A percentile compares a stretch with the other conserved stretches of the same genome.
phyloP scores from a whole-genome alignment of 2,113 vertebrate genomes.

The Lycocorax pyrrhopterus region DNA sequence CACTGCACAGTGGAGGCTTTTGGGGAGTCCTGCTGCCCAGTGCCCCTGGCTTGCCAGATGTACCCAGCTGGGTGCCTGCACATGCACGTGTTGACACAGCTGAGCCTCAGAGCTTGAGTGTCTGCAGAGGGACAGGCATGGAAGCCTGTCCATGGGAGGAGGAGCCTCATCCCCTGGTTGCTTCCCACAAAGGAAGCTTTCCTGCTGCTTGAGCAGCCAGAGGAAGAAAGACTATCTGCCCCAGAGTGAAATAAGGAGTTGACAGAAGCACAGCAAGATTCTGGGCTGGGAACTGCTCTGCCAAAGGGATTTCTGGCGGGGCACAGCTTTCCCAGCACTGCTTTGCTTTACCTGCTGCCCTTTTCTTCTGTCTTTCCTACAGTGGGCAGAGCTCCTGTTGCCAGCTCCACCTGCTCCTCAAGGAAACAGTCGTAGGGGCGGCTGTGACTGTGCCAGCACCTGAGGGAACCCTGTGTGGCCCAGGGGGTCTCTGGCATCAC shows the following conservation, averaged over 20 bases:
- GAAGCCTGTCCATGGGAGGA: neutral
- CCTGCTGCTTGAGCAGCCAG: neutral
- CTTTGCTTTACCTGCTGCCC: neutral
- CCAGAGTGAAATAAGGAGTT: neutral
- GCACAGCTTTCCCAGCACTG: neutral
- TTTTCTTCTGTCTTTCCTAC: neutral
- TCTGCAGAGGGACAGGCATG: neutral
- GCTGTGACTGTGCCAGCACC: neutral
- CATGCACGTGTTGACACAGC: fast-evolving
- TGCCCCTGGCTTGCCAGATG: neutral
- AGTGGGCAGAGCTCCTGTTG: neutral
- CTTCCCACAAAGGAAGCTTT: neutral
- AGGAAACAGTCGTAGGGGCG: fast-evolving
- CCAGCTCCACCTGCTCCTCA: neutral
- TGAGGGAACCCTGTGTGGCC: neutral
- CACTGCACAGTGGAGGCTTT: fast-evolving
- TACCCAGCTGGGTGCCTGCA: neutral
- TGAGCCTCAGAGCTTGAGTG: neutral
- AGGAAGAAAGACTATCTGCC: neutral
- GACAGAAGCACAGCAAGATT: neutral
- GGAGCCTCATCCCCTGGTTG: neutral
- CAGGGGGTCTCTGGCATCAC: neutral
- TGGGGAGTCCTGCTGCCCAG: fast-evolving
- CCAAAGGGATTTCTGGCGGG: neutral
- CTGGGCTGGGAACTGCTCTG: neutral